Conservation (phyloP, 2,113 vertebrate species). For the Anser brachyrhynchus region DNA sequence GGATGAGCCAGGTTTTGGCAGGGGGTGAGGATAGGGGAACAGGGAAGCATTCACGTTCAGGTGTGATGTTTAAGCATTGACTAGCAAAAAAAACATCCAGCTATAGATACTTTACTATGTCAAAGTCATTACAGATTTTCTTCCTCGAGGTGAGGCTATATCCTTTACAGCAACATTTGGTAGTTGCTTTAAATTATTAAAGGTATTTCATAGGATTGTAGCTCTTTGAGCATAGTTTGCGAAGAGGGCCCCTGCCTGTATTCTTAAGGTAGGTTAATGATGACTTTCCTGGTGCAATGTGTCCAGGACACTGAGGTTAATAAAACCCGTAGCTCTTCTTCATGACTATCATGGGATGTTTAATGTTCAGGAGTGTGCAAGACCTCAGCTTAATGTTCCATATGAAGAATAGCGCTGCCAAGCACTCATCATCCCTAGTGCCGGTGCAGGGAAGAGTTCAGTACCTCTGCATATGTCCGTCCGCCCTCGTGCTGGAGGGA, state of each 20-base stretch:
- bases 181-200: slow-evolving; percentile 82
- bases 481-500: background rate
- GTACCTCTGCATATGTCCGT: background rate
- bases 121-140: slow-evolving; percentile 71
- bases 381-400: slow-evolving; percentile 81
- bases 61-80: background rate
- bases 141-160: slow-evolving; percentile 73
- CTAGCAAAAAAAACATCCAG: background rate
- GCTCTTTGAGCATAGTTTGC: slow-evolving; percentile 65
- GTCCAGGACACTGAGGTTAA: slow-evolving; percentile 83
- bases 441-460: slow-evolving; percentile 6
- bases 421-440: slow-evolving; percentile 70
- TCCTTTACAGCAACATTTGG: slow-evolving; percentile 79
- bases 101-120: slow-evolving; percentile 51
- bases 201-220: slow-evolving; percentile 70
- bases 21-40: background rate
- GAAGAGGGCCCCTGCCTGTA: slow-evolving; percentile 67
- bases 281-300: slow-evolving; percentile 55
- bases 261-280: slow-evolving; percentile 83
- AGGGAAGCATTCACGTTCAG: background rate
- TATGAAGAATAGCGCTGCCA: slow-evolving; percentile 79
- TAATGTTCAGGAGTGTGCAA: slow-evolving; percentile 80
- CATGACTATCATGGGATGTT: slow-evolving; percentile 81
- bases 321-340: slow-evolving; percentile 86
- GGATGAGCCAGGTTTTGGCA: background rate